These are phyloP conservation scores for Eilema griseolum DNA, from an alignment of 2,888 invertebrate species.

Conservation along the genomic window DNA sequence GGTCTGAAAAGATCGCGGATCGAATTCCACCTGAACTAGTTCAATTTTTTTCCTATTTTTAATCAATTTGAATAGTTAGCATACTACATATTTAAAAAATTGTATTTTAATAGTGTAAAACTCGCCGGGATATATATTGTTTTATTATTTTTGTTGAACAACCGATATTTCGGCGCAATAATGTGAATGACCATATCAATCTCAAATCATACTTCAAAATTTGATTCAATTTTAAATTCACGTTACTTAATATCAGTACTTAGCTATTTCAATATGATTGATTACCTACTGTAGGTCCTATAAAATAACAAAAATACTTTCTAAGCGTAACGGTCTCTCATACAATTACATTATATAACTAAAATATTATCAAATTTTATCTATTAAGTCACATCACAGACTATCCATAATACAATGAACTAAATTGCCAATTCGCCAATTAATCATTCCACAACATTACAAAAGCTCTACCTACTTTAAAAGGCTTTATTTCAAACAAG, in stretches of 20 bases:
- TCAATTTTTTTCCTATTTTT: too few relatives aligned
- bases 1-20: too few relatives aligned
- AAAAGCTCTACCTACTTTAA: constrained; percentile 12
- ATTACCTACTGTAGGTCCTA: background rate
- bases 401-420: background rate
- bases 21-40: too few relatives aligned
- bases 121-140: too few relatives aligned
- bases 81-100: too few relatives aligned
- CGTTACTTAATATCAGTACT: background rate
- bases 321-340: background rate
- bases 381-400: background rate
- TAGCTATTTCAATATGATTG: background rate
- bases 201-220: too few relatives aligned
- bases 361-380: background rate
- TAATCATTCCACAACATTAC: constrained; percentile 23
- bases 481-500: constrained; percentile 25
- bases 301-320: background rate
- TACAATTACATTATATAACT: background rate
- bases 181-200: too few relatives aligned
- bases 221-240: background rate
- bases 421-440: constrained; percentile 21
- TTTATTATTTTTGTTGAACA: too few relatives aligned
- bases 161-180: too few relatives aligned
- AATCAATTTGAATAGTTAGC: too few relatives aligned
- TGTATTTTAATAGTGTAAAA: too few relatives aligned